Base-by-base conservation (phyloP, 1,140 invertebrate genomes). In the Centruroides sculpturatus region DNA sequence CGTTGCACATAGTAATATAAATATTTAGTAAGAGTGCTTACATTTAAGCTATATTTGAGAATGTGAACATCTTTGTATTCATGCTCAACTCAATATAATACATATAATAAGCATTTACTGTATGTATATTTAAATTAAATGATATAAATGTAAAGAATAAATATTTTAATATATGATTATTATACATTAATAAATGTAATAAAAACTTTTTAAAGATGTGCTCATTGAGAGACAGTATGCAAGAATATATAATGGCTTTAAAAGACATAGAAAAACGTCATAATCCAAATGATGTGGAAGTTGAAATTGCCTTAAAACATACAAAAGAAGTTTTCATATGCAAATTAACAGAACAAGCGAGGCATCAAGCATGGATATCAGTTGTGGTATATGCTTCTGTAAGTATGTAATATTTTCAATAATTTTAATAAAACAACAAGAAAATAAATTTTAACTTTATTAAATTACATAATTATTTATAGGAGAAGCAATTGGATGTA, bases 281-380 rank as follows among this genome's bases (percentile, higher is more conserved):
- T 47, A 34, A 55, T 55, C 41, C 58, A 53, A 59, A 72, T 73
- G 64, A 71, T 59, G 51, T 49, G 35, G 65, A 71, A 11, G 74
- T 80, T 49, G 66, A 73, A 50, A 62, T 67, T 47, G 79, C 82
- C 66, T 65, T 83, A 3, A 58, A 70, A 0, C 72, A 74, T 55
- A 75, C 79, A 0, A 70, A 71, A 49, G 61, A 71, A 5, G 77
- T 83, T 5, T 83, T 83, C 65, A 67, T 74, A n/a, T 71, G 73
- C 5, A 83, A 83, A 67, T 66, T 82, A 5, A 69, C 72, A 4
- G 79, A 83, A 62, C 79, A 79, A 63, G 72, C 78, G 5, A 71
- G 81, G 56, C 77, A 82, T 61, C 80, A 83, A 75, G 81, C 80
- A 34, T 84, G 82, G 81, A 75, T 84, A 13, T 74, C 77, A 13